Evolutionary conservation across 2,888 invertebrate species (phyloP).

Genomic region (Dryococelus australis): DNA sequence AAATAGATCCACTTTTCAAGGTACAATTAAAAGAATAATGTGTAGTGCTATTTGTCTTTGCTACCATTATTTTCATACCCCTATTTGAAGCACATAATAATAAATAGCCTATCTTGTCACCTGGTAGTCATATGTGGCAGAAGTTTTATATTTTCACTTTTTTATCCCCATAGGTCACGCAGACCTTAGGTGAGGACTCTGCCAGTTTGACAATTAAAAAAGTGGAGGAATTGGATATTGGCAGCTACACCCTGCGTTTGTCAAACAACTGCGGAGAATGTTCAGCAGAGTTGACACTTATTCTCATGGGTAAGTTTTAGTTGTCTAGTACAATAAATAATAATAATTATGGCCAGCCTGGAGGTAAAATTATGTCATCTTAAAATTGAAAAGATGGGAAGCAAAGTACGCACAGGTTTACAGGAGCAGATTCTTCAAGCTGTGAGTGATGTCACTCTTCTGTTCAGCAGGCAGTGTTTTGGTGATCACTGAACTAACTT

Average conservation of each 20-base stretch:
- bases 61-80: too few relatives aligned
- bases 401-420: too few relatives aligned
- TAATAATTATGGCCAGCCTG: not conserved
- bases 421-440: too few relatives aligned
- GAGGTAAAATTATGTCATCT: not conserved
- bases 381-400: not conserved
- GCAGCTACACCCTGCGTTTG: slow-evolving; percentile 75
- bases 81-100: too few relatives aligned
- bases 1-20: too few relatives aligned
- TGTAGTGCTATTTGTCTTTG: too few relatives aligned
- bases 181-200: slow-evolving; percentile 70
- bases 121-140: too few relatives aligned
- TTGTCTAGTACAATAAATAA: not conserved
- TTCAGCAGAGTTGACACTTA: slow-evolving; percentile 71
- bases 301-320: slow-evolving; percentile 72
- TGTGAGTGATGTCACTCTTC: too few relatives aligned
- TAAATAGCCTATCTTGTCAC: too few relatives aligned
- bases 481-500: too few relatives aligned
- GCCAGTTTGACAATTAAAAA: slow-evolving; percentile 77
- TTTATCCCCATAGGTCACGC: slow-evolving; percentile 56
- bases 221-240: slow-evolving; percentile 74
- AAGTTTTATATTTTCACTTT: not conserved
- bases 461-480: too few relatives aligned
- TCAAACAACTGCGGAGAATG: slow-evolving; percentile 79
- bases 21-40: too few relatives aligned